Evolutionary conservation across 1,140 invertebrate genomes (phyloP).

Genomic region (Trichomalopsis sarcophagae): DNA sequence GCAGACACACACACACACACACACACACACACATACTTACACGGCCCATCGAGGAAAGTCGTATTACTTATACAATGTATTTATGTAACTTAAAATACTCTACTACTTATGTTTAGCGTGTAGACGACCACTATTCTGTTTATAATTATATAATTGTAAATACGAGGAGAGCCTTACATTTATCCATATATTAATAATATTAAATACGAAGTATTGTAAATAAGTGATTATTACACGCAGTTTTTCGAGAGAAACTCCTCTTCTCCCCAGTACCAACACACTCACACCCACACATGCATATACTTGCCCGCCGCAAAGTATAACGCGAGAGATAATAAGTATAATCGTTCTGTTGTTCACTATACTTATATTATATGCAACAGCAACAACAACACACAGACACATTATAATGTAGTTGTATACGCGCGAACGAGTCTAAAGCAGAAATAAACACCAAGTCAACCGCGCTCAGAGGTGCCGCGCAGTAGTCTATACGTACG

Average conservation of each 20-base stretch:
- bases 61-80: conserved; percentile 51
- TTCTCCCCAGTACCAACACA: not conserved
- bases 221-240: conserved; percentile 52
- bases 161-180: conserved; percentile 52
- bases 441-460: conserved; percentile 18
- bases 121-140: conserved; percentile 49
- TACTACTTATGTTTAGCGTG: conserved; percentile 50
- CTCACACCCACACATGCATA: not conserved
- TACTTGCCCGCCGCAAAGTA: not conserved
- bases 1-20: not conserved
- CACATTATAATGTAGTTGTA: not conserved
- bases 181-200: conserved; percentile 44
- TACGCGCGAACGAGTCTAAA: not conserved
- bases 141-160: conserved; percentile 52
- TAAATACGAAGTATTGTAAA: conserved; percentile 54
- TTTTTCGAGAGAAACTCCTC: conserved; percentile 44
- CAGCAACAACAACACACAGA: not conserved
- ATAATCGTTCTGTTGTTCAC: not conserved
- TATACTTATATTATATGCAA: not conserved
- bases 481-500: not conserved
- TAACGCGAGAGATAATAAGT: not conserved
- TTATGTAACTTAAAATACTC: conserved; percentile 53
- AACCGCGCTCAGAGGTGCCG: conserved; percentile 27
- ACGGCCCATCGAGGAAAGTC: conserved; percentile 47
- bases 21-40: not conserved